Conservation (phyloP, 2,113 vertebrate species). For the Apteryx mantelli region DNA sequence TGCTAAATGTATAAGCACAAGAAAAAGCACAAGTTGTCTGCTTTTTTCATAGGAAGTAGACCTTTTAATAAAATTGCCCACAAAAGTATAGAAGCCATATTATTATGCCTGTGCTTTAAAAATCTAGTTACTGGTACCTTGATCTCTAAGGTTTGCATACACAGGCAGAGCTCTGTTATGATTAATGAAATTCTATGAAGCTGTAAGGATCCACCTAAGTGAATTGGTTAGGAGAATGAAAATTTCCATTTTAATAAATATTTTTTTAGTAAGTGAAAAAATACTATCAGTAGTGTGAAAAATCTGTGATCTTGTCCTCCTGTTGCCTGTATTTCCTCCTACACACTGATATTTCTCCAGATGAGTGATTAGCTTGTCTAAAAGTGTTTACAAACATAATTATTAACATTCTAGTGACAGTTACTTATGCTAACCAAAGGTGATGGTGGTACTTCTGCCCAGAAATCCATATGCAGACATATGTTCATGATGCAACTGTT, state of each 20-base stretch:
- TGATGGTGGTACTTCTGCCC: not conserved
- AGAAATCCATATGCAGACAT: not conserved
- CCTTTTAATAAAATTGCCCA: not conserved
- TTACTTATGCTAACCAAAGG: not conserved
- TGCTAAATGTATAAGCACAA: constrained; percentile 29
- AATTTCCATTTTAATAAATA: not conserved
- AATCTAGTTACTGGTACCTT: not conserved
- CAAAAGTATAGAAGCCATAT: not conserved
- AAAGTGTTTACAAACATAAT: not conserved
- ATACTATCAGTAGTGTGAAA: not conserved
- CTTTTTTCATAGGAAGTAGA: not conserved
- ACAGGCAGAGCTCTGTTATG: not conserved
- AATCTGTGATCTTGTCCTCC: not conserved
- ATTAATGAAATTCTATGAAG: not conserved
- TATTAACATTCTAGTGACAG: not conserved
- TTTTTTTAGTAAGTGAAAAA: not conserved
- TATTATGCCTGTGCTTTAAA: not conserved
- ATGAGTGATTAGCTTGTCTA: not conserved
- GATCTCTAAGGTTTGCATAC: not conserved
- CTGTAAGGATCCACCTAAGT: not conserved
- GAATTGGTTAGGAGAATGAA: not conserved
- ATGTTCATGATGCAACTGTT: not conserved
- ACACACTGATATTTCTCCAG: not conserved
- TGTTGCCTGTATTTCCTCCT: not conserved
- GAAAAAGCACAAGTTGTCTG: constrained; percentile 30